phyloP scores from a whole-genome alignment of 2,888 invertebrate species.

The Sinelater perroti region DNA sequence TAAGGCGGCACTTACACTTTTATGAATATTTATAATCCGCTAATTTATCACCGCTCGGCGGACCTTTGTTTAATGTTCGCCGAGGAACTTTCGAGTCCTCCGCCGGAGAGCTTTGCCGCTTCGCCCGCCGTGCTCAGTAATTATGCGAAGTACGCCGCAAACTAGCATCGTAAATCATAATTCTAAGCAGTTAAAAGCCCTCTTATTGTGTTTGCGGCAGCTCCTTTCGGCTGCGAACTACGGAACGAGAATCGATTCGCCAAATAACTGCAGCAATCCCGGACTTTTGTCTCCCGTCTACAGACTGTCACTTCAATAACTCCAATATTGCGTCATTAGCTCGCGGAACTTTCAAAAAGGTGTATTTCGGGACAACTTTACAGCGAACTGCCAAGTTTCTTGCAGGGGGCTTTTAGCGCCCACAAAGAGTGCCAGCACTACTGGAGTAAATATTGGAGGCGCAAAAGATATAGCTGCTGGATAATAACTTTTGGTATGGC shows the following conservation, averaged over 20 bases:
- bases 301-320: no score
- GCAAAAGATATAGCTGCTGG: no score
- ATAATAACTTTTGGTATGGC: no score
- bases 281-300: no score
- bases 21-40: conserved; percentile 28
- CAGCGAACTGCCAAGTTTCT: no score
- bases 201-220: conserved; percentile 33
- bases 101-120: conserved; percentile 14
- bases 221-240: conserved; percentile 12
- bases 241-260: conserved; percentile 9
- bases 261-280: neutral
- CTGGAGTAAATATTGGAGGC: no score
- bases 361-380: no score
- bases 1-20: conserved; percentile 29
- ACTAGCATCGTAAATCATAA: conserved; percentile 36
- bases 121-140: conserved; percentile 22
- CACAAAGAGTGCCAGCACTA: no score
- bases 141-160: conserved; percentile 30
- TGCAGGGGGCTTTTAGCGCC: no score
- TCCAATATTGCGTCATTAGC: no score
- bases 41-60: conserved; percentile 27
- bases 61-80: conserved; percentile 23
- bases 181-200: conserved; percentile 31
- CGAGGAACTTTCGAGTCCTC: conserved; percentile 25
- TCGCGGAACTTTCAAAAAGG: no score